phyloP scores from a whole-genome alignment of 2,113 vertebrate genomes.

The Neolamprologus variostigma region DNA sequence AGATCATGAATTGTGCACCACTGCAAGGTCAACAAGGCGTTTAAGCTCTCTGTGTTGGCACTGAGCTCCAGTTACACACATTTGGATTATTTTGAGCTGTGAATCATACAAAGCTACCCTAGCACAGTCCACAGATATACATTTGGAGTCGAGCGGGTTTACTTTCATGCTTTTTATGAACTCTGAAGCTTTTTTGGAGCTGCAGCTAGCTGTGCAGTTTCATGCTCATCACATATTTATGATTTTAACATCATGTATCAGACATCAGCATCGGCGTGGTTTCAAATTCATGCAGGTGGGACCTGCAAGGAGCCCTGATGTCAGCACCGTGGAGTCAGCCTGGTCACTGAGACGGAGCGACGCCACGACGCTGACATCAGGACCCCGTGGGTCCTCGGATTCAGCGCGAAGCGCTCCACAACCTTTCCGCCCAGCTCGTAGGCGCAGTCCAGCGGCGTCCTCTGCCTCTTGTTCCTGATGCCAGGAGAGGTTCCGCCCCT shows the following conservation, averaged over 20 bases:
- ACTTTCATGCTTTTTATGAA: not conserved
- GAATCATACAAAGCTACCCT: not conserved
- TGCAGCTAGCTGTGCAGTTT: not conserved
- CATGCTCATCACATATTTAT: not conserved
- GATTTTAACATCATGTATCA: not conserved
- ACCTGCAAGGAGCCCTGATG: not conserved
- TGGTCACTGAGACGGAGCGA: no score
- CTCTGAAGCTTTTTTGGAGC: not conserved
- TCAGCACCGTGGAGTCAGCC: not conserved
- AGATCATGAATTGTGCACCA: not conserved
- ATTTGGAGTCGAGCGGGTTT: not conserved
- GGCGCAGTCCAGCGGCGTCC: constrained; percentile 78
- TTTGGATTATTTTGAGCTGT: not conserved
- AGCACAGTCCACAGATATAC: not conserved
- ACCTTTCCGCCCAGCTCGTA: constrained; percentile 77
- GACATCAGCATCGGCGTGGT: not conserved
- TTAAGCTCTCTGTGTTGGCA: not conserved
- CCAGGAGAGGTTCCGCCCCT: constrained; percentile 70
- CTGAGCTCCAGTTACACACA: not conserved
- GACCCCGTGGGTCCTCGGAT: not conserved
- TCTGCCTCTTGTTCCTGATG: constrained; percentile 76
- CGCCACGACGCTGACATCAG: not conserved
- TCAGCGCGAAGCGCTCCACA: not conserved
- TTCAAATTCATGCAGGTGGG: not conserved
- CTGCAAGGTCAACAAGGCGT: not conserved